phyloP scores from a whole-genome alignment of 2,888 invertebrate species.

The Anorthoa munda region DNA sequence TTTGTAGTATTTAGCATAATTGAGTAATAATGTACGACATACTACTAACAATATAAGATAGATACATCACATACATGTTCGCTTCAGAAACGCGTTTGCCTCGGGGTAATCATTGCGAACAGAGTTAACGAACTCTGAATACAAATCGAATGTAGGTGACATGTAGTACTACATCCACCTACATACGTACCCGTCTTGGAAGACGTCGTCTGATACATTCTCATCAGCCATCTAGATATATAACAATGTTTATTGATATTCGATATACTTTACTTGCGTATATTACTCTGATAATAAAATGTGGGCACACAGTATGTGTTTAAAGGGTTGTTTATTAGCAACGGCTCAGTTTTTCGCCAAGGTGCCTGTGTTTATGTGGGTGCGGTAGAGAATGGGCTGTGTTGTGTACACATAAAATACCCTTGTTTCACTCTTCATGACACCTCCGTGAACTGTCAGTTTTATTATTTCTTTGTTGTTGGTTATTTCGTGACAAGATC shows the following conservation, averaged over 20 bases:
- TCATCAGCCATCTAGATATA: conserved; percentile 39
- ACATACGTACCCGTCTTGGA: conserved; percentile 48
- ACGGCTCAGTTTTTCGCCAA: conserved; percentile 48
- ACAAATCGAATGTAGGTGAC: conserved; percentile 82
- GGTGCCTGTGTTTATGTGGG: conserved; percentile 39
- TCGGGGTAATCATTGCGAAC: conserved; percentile 79
- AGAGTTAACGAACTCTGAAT: conserved; percentile 86
- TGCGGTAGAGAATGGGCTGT: conserved; percentile 19
- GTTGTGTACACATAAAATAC: conserved; percentile 27
- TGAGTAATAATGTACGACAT: conserved; percentile 64
- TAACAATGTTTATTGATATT: conserved; percentile 62
- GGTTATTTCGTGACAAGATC: conserved; percentile 35
- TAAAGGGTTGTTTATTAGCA: conserved; percentile 45
- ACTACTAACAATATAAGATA: conserved; percentile 45
- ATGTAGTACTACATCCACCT: conserved; percentile 54
- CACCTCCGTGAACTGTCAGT: conserved; percentile 27
- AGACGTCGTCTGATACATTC: conserved; percentile 46
- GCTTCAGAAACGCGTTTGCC: conserved; percentile 72
- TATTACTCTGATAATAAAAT: conserved; percentile 61
- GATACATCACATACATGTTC: conserved; percentile 52
- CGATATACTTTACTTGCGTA: conserved; percentile 42
- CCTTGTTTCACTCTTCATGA: conserved; percentile 49
- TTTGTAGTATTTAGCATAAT: conserved; percentile 59
- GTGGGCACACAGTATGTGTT: conserved; percentile 41
- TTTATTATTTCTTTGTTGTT: conserved; percentile 45